Conservation (phyloP, 2,797 vertebrate genomes). For the Anabas testudineus region DNA sequence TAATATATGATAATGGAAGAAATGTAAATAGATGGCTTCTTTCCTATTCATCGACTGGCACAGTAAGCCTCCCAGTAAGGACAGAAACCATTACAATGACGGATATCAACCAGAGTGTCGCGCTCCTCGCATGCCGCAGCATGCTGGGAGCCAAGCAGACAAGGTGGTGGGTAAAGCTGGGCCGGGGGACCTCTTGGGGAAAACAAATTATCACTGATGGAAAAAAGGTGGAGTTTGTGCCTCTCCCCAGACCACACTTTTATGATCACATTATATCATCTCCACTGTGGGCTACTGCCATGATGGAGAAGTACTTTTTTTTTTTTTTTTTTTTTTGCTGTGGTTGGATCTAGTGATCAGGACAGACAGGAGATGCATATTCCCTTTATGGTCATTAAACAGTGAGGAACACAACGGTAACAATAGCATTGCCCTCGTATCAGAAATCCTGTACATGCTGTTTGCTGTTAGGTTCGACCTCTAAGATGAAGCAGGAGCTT, state of each 20-base stretch:
- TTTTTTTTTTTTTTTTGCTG: conserved; percentile 4
- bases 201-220: conserved; percentile 67
- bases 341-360: conserved; percentile 53
- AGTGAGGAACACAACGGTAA: conserved; percentile 52
- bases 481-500: conserved; percentile 27
- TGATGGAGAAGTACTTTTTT: conserved; percentile 50
- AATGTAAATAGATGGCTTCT: conserved; percentile 62
- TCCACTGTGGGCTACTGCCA: conserved; percentile 28
- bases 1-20: conserved; percentile 54
- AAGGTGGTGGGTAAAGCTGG: conserved; percentile 35
- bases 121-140: conserved; percentile 49
- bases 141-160: conserved; percentile 64
- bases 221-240: conserved; percentile 50
- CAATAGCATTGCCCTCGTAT: conserved; percentile 57
- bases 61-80: conserved; percentile 45
- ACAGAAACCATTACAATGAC: conserved; percentile 72
- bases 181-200: conserved; percentile 59
- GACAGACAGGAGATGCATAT: conserved; percentile 62
- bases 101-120: conserved; percentile 45
- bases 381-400: conserved; percentile 75
- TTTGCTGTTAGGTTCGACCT: conserved; percentile 40
- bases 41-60: conserved; percentile 54
- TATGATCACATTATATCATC: conserved; percentile 71
- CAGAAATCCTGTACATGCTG: conserved; percentile 61
- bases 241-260: conserved; percentile 55